phyloP scores from a whole-genome alignment of 2,888 invertebrate species.

The Agrotis ipsilon region DNA sequence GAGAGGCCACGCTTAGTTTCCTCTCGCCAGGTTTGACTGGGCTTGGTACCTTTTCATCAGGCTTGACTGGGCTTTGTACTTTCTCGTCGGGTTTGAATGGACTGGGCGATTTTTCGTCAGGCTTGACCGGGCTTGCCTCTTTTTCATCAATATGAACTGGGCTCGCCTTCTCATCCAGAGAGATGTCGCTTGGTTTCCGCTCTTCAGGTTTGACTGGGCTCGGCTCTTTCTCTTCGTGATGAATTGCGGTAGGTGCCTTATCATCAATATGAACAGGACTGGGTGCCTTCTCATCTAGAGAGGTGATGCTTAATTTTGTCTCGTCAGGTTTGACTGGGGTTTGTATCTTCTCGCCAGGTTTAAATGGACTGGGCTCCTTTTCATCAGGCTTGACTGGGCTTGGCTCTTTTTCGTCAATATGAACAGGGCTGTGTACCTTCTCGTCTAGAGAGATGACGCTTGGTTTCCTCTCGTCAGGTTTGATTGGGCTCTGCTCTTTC shows the following conservation, averaged over 20 bases:
- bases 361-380: background rate
- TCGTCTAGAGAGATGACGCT: slow-evolving; percentile 3
- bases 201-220: slow-evolving; percentile 15
- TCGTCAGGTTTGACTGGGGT: slow-evolving; percentile 32
- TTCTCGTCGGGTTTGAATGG: background rate
- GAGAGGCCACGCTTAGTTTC: background rate
- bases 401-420: background rate
- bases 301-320: background rate
- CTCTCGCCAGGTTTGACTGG: background rate
- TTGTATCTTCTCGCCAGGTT: slow-evolving; percentile 12
- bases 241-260: background rate
- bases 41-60: no score
- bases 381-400: slow-evolving; percentile 29
- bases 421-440: no score
- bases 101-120: no score
- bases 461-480: slow-evolving; percentile 27
- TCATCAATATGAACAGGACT: slow-evolving; percentile 9
- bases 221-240: slow-evolving; percentile 27
- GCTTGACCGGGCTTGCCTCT: no score
- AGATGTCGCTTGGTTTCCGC: no score
- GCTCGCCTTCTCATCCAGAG: background rate
- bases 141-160: slow-evolving; percentile 1
- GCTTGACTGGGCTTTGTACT: slow-evolving; percentile 20
- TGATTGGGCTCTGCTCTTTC: background rate
- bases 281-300: slow-evolving; percentile 9